Conservation (phyloP, 2,888 invertebrate genomes). For the Tribolium freemani region DNA sequence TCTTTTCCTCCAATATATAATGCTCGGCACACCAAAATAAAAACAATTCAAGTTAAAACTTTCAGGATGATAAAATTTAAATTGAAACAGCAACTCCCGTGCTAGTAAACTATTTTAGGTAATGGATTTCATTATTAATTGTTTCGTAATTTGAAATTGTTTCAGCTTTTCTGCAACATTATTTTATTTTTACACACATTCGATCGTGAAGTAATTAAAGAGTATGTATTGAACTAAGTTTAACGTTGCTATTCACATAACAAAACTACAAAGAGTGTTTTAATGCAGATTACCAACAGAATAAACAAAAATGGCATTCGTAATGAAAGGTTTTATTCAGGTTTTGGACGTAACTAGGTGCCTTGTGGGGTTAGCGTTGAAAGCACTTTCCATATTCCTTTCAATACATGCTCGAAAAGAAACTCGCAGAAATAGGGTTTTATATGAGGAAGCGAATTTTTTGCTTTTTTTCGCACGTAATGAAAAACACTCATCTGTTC, state of each 20-base stretch:
- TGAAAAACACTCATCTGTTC: slow-evolving; percentile 39
- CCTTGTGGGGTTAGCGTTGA: slow-evolving; percentile 31
- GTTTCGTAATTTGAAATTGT: slow-evolving; percentile 5
- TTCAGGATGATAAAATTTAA: slow-evolving; percentile 18
- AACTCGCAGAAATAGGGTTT: slow-evolving; percentile 13
- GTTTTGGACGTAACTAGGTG: slow-evolving; percentile 17
- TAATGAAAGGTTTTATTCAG: slow-evolving; percentile 23
- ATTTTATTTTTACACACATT: neutral
- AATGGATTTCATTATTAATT: slow-evolving; percentile 9
- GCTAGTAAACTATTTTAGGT: slow-evolving; percentile 16
- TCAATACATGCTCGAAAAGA: slow-evolving; percentile 28
- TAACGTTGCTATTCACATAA: neutral
- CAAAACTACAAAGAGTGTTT: slow-evolving; percentile 13
- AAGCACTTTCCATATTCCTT: slow-evolving; percentile 30
- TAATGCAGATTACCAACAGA: slow-evolving; percentile 16
- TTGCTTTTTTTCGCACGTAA: neutral
- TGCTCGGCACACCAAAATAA: neutral
- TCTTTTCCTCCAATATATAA: no score
- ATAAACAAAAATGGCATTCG: slow-evolving; percentile 30
- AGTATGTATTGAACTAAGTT: neutral
- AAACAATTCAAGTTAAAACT: neutral
- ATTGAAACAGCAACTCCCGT: slow-evolving; percentile 3
- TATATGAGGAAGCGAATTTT: slow-evolving; percentile 14
- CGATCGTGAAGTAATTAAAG: neutral
- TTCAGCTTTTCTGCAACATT: neutral